A percentile compares a stretch with the other conserved stretches of the same genome.
These are phyloP conservation scores for Hiodon tergisus DNA, from an alignment of 2,113 vertebrate genomes.

Conservation along the genomic window DNA sequence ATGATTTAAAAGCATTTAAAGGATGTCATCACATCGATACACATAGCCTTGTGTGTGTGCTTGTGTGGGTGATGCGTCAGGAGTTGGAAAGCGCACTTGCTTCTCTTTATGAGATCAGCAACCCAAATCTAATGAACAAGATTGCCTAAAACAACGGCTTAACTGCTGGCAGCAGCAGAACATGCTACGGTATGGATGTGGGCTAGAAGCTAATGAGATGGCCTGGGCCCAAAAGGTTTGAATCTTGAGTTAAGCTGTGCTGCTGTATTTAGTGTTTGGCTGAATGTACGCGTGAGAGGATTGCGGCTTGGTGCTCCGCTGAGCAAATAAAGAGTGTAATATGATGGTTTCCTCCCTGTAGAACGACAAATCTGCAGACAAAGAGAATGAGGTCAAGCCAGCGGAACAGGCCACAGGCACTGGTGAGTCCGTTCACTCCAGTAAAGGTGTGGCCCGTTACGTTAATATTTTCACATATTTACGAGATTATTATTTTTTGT, in stretches of 20 bases:
- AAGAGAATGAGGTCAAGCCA: slow-evolving; percentile 47
- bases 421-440: slow-evolving; percentile 44
- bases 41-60: no score
- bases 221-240: no score
- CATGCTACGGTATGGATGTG: not conserved
- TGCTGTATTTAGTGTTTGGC: no score
- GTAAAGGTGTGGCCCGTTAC: no score
- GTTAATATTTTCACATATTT: not conserved
- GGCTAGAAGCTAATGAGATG: no score
- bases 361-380: slow-evolving; percentile 48
- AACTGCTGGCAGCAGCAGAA: not conserved
- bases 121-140: not conserved
- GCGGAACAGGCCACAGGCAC: slow-evolving; percentile 34
- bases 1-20: no score
- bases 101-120: no score
- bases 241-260: no score
- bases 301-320: not conserved
- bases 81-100: no score
- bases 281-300: no score
- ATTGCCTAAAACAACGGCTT: not conserved
- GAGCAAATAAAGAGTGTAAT: slow-evolving; percentile 22
- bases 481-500: not conserved
- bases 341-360: slow-evolving; percentile 33
- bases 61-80: no score
- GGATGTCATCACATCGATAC: no score